A percentile compares a stretch with the other conserved stretches of the same genome.
These are phyloP conservation scores for Ceriagrion tenellum DNA, from an alignment of 2,888 invertebrate genomes.

Conservation along the genomic window DNA sequence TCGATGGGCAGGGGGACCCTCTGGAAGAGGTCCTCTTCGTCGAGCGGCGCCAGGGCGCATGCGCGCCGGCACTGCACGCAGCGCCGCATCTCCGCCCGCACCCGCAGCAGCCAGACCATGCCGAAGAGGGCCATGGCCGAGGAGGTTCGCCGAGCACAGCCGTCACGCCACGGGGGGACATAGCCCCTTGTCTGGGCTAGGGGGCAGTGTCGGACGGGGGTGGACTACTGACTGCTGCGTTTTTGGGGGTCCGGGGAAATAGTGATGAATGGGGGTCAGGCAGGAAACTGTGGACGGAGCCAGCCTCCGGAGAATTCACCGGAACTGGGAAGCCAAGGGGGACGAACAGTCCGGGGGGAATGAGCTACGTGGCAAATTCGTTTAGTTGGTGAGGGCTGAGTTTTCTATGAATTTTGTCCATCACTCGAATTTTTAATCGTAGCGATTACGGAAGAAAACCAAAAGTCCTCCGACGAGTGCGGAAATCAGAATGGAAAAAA, in stretches of 20 bases:
- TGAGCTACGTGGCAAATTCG: no score
- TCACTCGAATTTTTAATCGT: no score
- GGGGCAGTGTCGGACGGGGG: conserved; percentile 42
- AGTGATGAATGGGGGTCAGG: conserved; percentile 69
- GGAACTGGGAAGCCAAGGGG: no score
- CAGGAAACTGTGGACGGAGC: conserved; percentile 68
- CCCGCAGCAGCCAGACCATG: conserved; percentile 90
- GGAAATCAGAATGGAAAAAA: no score
- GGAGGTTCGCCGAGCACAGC: conserved; percentile 72
- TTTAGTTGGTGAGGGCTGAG: no score
- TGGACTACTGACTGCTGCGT: conserved; percentile 58
- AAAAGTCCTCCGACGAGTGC: no score
- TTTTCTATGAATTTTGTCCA: no score
- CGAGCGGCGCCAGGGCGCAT: background rate
- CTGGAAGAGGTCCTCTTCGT: conserved; percentile 55
- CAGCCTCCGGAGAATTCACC: no score
- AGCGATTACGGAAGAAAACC: no score
- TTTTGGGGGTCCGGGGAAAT: background rate
- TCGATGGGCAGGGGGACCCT: conserved; percentile 70
- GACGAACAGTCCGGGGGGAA: no score
- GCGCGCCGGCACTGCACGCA: conserved; percentile 83
- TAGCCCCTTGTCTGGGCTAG: background rate
- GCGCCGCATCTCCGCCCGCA: conserved; percentile 88
- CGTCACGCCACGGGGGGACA: conserved; percentile 74
- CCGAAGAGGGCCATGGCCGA: conserved; percentile 90